Evolutionary conservation across 1,140 invertebrate species (phyloP).

Genomic region (Kradibia gibbosae): DNA sequence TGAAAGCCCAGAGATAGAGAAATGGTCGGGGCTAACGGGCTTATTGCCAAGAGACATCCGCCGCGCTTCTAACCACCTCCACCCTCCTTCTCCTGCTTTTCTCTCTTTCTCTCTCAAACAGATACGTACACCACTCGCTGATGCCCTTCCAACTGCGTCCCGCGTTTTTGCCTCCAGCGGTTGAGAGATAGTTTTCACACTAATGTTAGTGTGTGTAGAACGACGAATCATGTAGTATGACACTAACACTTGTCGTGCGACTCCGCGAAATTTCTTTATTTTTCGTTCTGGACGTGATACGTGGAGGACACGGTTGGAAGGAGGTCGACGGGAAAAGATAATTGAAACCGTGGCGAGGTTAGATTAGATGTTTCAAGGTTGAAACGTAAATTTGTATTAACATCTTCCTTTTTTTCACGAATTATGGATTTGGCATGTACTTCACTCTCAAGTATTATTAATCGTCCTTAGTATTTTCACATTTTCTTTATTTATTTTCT

Average conservation of each 20-base stretch:
- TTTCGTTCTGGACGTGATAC: neutral
- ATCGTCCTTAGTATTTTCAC: neutral
- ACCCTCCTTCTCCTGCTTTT: neutral
- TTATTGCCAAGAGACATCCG: constrained; percentile 53
- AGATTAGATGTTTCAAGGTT: constrained; percentile 30
- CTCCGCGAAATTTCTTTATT: constrained; percentile 1
- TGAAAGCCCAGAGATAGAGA: constrained; percentile 38
- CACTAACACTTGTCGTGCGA: neutral
- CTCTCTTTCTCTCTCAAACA: too few relatives aligned
- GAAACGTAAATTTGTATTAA: neutral
- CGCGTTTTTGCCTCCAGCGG: constrained; percentile 17
- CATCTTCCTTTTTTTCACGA: neutral
- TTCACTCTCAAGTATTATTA: neutral
- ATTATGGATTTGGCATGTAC: neutral
- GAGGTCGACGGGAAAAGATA: neutral
- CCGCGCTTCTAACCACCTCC: neutral
- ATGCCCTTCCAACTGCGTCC: neutral
- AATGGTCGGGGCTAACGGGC: constrained; percentile 47
- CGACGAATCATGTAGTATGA: constrained; percentile 12
- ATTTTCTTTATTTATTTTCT: neutral
- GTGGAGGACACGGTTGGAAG: neutral
- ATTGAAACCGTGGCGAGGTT: neutral
- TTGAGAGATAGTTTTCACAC: constrained; percentile 22
- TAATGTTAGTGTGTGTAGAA: constrained; percentile 39
- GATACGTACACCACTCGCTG: too few relatives aligned